Evolutionary conservation across 2,888 invertebrate genomes (phyloP).

Genomic region (Diaphora mendica): DNA sequence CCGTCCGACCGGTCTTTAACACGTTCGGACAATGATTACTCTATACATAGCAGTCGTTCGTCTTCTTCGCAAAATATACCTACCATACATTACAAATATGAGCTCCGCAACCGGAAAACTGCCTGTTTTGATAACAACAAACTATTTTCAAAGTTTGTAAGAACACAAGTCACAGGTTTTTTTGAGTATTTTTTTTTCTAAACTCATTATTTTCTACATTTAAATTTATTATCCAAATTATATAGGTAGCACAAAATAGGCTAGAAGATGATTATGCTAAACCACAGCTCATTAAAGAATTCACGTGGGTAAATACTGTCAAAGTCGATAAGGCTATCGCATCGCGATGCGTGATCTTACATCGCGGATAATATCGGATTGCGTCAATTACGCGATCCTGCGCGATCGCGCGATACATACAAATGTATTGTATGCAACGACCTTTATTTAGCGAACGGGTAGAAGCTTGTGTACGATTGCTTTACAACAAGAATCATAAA

Average conservation of each 20-base stretch:
- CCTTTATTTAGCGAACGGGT: constrained; percentile 65
- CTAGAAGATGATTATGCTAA: constrained; percentile 75
- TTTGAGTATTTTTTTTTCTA: not conserved
- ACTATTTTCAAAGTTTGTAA: not conserved
- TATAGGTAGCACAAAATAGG: constrained; percentile 15
- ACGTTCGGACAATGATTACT: constrained; percentile 83
- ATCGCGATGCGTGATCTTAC: constrained; percentile 77
- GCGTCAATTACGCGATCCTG: constrained; percentile 84
- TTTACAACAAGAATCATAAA: constrained; percentile 44
- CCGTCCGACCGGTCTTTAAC: constrained; percentile 84
- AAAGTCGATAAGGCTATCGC: constrained; percentile 79
- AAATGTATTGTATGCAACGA: constrained; percentile 77
- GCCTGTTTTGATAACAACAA: not conserved
- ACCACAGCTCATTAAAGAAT: constrained; percentile 74
- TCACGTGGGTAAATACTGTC: constrained; percentile 76
- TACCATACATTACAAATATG: constrained; percentile 57
- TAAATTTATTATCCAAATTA: constrained; percentile 1
- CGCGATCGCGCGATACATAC: constrained; percentile 81
- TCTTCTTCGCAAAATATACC: constrained; percentile 61
- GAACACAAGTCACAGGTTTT: not conserved
- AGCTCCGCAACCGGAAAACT: constrained; percentile 46
- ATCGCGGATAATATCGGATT: constrained; percentile 81
- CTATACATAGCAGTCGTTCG: constrained; percentile 78
- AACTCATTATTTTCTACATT: constrained; percentile 15
- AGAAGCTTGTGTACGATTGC: constrained; percentile 36